Evolutionary conservation across 2,797 vertebrate genomes (phyloP).

Genomic region (Clarias platycephalus): DNA sequence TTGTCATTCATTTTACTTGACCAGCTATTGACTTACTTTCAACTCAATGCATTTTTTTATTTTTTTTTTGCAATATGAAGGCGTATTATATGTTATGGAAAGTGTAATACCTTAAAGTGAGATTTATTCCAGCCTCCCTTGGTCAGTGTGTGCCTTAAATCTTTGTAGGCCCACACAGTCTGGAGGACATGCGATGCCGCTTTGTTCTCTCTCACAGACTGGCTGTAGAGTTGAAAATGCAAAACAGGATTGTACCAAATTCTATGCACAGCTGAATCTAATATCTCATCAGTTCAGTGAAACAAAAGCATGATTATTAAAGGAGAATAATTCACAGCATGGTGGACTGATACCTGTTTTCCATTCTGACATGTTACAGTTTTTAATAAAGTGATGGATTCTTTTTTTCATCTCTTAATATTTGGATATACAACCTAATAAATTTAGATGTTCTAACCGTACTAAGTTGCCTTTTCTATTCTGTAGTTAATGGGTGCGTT

Average conservation of each 20-base stretch:
- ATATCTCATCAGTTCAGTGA: not conserved
- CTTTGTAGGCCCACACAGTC: conserved; percentile 96
- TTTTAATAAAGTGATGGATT: not conserved
- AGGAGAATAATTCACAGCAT: not conserved
- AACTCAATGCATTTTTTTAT: not conserved
- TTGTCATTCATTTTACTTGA: not conserved
- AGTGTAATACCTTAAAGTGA: conserved; percentile 87
- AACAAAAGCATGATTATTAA: not conserved
- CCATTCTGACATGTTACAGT: not conserved
- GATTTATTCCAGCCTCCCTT: conserved; percentile 98
- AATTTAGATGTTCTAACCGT: not conserved
- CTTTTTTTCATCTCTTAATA: not conserved
- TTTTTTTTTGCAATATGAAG: not conserved
- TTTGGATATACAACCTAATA: not conserved
- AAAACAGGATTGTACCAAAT: conserved; percentile 21
- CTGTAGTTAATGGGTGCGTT: not conserved
- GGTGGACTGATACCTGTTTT: not conserved
- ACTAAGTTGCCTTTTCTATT: not conserved
- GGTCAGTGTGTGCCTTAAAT: conserved; percentile 82
- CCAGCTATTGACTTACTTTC: not conserved
- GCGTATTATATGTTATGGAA: not conserved
- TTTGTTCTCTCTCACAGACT: conserved; percentile 90
- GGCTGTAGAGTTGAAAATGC: conserved; percentile 72
- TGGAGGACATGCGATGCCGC: conserved; percentile 94
- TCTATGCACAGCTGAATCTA: not conserved